A percentile compares a stretch with the other conserved stretches of the same genome.
These are phyloP conservation scores for Barbus barbus DNA, from an alignment of 2,113 vertebrate genomes.

Conservation along the genomic window DNA sequence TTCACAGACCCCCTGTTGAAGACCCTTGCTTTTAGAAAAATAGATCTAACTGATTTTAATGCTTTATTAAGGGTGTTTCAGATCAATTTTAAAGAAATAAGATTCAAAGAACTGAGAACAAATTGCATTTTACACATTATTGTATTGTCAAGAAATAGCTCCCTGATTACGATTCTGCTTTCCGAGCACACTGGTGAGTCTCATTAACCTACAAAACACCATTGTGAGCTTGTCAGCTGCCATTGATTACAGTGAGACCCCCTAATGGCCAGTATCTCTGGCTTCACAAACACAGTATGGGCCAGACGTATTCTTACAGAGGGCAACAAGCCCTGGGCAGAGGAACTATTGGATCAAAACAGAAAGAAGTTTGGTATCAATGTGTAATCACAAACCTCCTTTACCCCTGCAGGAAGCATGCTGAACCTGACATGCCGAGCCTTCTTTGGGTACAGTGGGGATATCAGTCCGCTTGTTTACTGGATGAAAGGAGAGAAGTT, in stretches of 20 bases:
- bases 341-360: neutral
- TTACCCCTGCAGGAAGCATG: slow-evolving; percentile 79
- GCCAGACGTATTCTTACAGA: neutral
- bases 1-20: neutral
- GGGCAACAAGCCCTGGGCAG: neutral
- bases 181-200: slow-evolving; percentile 10
- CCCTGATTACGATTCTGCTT: neutral
- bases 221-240: slow-evolving; percentile 30
- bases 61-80: neutral
- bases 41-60: neutral
- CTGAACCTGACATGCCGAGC: slow-evolving; percentile 96
- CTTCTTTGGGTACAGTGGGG: slow-evolving; percentile 97
- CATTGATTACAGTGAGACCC: slow-evolving; percentile 24
- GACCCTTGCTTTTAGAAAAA: neutral
- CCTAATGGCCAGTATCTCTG: slow-evolving; percentile 14
- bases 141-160: neutral
- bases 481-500: slow-evolving; percentile 99
- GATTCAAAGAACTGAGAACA: neutral
- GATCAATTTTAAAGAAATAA: neutral
- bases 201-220: neutral
- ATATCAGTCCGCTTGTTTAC: slow-evolving; percentile 95
- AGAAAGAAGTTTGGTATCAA: slow-evolving; percentile 14
- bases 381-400: slow-evolving; percentile 27
- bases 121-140: neutral
- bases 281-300: neutral